Evolutionary conservation across 2,113 vertebrate genomes (phyloP).

Genomic region (Phaetusa simplex): DNA sequence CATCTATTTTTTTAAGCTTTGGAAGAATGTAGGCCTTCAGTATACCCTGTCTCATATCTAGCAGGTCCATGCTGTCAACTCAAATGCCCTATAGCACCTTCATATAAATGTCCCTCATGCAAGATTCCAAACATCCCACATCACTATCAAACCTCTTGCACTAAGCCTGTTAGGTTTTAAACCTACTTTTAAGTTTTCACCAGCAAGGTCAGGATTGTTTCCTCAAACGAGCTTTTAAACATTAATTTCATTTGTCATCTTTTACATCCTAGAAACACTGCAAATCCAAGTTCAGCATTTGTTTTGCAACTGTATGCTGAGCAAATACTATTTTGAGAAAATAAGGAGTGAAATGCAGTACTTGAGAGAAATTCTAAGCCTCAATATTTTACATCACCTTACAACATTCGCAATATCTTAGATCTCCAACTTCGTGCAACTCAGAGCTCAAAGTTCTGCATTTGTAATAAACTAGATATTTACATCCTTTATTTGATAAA

Average conservation of each 20-base stretch:
- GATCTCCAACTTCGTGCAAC: neutral
- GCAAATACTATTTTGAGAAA: neutral
- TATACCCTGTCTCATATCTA: neutral
- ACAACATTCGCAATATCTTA: neutral
- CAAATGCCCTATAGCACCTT: neutral
- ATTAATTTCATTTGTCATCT: neutral
- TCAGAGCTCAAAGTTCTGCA: neutral
- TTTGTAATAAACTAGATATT: neutral
- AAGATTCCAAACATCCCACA: neutral
- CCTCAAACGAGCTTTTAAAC: neutral
- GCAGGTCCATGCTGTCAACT: neutral
- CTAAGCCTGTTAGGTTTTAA: neutral
- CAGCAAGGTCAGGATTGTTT: neutral
- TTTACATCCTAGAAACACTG: neutral
- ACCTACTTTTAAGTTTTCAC: neutral
- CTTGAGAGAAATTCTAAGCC: neutral
- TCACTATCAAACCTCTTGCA: neutral
- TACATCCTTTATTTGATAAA: neutral
- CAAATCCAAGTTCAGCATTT: neutral
- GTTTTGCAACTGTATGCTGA: neutral
- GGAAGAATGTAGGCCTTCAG: neutral
- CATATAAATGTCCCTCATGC: neutral
- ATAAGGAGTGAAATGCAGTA: neutral
- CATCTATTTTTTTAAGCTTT: neutral
- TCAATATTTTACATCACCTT: neutral